Evolutionary conservation across 2,797 vertebrate species (phyloP).

Genomic region (Mus caroli): DNA sequence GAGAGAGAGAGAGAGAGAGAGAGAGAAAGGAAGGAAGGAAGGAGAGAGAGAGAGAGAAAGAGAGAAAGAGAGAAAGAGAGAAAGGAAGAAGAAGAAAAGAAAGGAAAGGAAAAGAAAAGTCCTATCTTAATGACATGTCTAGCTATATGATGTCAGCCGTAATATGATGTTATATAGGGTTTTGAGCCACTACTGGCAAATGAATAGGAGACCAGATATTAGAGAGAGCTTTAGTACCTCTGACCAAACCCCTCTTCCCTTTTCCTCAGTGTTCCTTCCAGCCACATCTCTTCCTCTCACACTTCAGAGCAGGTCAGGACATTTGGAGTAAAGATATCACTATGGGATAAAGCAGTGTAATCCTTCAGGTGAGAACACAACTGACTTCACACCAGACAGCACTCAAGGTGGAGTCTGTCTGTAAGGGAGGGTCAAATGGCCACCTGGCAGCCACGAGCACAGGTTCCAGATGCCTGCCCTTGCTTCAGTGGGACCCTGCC

Average conservation of each 20-base stretch:
- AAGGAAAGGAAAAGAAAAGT: background rate
- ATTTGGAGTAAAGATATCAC: rapidly evolving
- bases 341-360: too few relatives aligned
- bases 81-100: background rate
- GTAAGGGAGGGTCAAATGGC: background rate
- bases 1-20: too few relatives aligned
- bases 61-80: too few relatives aligned
- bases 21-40: background rate
- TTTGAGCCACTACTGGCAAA: rapidly evolving
- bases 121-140: background rate
- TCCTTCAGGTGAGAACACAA: background rate
- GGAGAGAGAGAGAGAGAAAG: too few relatives aligned
- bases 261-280: rapidly evolving
- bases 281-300: background rate
- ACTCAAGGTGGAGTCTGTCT: background rate
- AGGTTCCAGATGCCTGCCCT: background rate
- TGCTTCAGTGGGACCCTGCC: background rate
- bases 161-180: background rate
- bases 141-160: rapidly evolving
- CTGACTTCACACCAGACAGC: background rate
- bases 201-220: background rate
- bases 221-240: background rate
- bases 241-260: background rate
- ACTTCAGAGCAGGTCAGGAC: background rate
- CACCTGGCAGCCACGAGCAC: background rate